These are phyloP conservation scores for Megalurothrips usitatus DNA, from an alignment of 2,888 invertebrate species.

Conservation along the genomic window DNA sequence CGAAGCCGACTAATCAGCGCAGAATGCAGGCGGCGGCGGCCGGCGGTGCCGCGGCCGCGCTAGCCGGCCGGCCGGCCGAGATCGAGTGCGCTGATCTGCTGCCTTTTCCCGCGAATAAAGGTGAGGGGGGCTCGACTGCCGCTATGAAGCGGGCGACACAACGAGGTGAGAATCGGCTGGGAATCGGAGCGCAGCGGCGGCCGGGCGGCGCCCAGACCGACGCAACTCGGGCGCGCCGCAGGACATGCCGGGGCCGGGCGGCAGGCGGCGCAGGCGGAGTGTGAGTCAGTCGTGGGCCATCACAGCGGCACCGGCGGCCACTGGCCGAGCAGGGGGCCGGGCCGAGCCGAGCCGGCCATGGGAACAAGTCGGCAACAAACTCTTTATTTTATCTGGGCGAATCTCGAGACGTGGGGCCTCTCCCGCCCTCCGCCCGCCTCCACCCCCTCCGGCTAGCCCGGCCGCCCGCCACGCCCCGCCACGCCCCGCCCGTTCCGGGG, in stretches of 20 bases:
- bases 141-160: no score
- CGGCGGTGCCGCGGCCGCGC: not conserved
- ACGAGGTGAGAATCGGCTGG: no score
- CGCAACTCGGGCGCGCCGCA: no score
- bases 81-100: no score
- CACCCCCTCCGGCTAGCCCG: not conserved
- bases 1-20: no score
- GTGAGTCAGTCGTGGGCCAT: no score
- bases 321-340: not conserved
- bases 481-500: not conserved
- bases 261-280: no score
- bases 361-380: slow-evolving; percentile 11
- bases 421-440: not conserved
- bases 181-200: no score
- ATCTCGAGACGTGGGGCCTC: not conserved
- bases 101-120: no score
- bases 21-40: not conserved
- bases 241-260: no score
- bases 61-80: not conserved
- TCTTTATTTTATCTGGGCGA: slow-evolving; percentile 11
- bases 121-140: no score
- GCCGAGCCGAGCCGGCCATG: not conserved
- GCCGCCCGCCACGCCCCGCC: not conserved
- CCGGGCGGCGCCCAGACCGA: no score
- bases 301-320: not conserved